A percentile compares a stretch with the other conserved stretches of the same genome.
Evolutionary conservation across 2,888 invertebrate genomes (phyloP).

Genomic region (Leptopilina drosophilae): DNA sequence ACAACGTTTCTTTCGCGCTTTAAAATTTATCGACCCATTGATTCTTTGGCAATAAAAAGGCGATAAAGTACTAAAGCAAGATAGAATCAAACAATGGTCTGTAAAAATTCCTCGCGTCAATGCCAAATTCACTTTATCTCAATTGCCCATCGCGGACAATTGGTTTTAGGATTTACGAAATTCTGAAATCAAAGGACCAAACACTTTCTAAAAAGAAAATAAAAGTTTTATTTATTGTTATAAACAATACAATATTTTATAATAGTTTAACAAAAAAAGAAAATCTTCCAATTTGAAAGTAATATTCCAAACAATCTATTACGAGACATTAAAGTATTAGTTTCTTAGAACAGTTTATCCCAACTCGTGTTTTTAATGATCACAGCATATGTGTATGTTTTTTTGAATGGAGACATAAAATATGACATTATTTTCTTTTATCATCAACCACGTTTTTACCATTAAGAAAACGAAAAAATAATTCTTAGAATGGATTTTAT

Average conservation of each 20-base stretch:
- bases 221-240: no score
- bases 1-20: neutral
- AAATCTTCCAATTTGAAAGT: no score
- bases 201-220: neutral
- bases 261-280: no score
- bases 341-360: no score
- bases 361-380: neutral
- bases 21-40: conserved; percentile 40
- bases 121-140: conserved; percentile 26
- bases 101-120: conserved; percentile 32
- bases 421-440: neutral
- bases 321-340: no score
- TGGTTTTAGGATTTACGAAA: neutral
- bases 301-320: no score
- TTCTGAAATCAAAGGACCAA: neutral
- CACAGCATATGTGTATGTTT: neutral
- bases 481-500: no score
- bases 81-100: conserved; percentile 31
- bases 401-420: neutral
- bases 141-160: conserved; percentile 36
- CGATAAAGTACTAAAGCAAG: conserved; percentile 18
- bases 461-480: no score
- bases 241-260: no score
- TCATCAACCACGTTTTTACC: neutral
- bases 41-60: conserved; percentile 28